Evolutionary conservation across 2,888 invertebrate genomes (phyloP).

Genomic region (Rhabditophanes sp.): DNA sequence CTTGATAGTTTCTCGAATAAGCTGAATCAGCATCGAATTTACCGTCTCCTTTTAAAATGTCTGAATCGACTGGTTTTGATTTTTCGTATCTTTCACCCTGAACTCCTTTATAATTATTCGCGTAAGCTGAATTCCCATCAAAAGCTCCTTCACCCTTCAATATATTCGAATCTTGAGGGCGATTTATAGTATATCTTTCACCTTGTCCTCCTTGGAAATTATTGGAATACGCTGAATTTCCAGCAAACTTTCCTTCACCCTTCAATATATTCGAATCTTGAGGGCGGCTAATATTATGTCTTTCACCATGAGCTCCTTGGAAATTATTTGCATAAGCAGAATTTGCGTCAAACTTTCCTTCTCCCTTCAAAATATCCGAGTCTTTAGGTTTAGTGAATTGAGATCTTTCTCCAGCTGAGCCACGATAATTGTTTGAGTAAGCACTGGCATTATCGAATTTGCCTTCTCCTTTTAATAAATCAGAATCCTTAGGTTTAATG

Average conservation of each 20-base stretch:
- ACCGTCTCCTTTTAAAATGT: constrained; percentile 14
- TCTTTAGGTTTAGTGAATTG: background rate
- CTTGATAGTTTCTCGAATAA: constrained; percentile 10
- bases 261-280: constrained; percentile 19
- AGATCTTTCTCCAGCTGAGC: no score
- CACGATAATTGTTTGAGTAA: no score
- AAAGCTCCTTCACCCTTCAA: constrained; percentile 10
- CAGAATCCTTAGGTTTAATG: constrained; percentile 12
- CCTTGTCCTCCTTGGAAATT: constrained; percentile 7
- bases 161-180: constrained; percentile 9
- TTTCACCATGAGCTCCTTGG: constrained; percentile 11
- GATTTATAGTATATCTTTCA: constrained; percentile 8
- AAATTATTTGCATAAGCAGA: constrained; percentile 11
- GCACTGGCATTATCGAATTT: no score
- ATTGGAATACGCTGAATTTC: constrained; percentile 5
- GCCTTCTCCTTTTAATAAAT: constrained; percentile 14
- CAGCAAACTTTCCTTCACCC: constrained; percentile 16
- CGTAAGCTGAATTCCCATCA: constrained; percentile 4
- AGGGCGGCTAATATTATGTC: constrained; percentile 15
- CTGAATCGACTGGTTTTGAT: constrained; percentile 14
- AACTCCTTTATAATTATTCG: constrained; percentile 4
- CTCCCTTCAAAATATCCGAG: constrained; percentile 5
- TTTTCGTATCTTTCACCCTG: constrained; percentile 18
- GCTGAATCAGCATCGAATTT: constrained; percentile 10
- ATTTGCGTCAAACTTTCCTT: constrained; percentile 7